A percentile compares a stretch with the other conserved stretches of the same genome.
Conservation (phyloP, 2,797 vertebrate species). For the Gobio occitaniae region DNA sequence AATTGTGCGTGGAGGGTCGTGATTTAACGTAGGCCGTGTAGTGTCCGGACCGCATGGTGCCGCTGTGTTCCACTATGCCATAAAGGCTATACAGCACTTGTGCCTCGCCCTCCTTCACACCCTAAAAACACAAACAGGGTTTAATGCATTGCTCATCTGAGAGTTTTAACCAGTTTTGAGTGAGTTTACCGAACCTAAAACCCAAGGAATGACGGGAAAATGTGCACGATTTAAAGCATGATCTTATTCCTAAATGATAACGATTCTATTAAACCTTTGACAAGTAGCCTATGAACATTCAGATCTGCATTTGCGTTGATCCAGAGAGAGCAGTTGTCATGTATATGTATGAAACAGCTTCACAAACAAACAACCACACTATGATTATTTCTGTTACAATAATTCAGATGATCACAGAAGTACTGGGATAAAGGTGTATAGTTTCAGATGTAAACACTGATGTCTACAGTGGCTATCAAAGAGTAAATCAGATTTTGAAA, state of each 20-base stretch:
- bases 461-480: no score
- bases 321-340: no score
- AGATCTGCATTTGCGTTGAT: no score
- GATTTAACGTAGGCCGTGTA: slow-evolving; percentile 94
- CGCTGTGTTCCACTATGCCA: slow-evolving; percentile 95
- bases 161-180: not conserved
- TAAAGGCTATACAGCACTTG: slow-evolving; percentile 92
- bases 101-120: slow-evolving; percentile 78
- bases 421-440: no score
- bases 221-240: not conserved
- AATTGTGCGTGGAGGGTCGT: slow-evolving; percentile 72
- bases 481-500: no score
- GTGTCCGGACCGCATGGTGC: slow-evolving; percentile 96
- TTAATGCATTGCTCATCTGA: not conserved
- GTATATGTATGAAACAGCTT: not conserved
- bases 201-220: no score
- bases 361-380: not conserved
- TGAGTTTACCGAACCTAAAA: not conserved
- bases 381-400: not conserved
- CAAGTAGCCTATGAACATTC: no score
- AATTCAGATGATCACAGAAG: no score
- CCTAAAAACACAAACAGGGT: slow-evolving; percentile 72
- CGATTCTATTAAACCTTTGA: not conserved
- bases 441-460: no score
- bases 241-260: not conserved